Evolutionary conservation across 2,888 invertebrate genomes (phyloP), one percentile per base, ranked within the genome.

Genomic region (Lepidocyrtinus sp.): DNA sequence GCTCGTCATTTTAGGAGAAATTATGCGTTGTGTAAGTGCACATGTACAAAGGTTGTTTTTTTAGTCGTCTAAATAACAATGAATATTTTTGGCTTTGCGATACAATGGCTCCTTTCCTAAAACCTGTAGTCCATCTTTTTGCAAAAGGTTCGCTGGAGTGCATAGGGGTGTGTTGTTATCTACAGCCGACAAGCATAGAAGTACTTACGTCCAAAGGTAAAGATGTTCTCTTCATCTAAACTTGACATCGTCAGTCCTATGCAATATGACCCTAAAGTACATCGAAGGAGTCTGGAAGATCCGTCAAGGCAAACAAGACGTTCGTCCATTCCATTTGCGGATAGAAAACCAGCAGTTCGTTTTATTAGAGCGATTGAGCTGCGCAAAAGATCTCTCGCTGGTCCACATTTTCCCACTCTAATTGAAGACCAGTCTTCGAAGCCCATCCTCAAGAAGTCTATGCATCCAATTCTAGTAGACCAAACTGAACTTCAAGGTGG

Each of bases 241-340:
- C 36, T 5, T 36, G 70, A 55, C 22, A 17, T 26, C 3, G 68
- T 68, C 9, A 19, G 22, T 3, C 36, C 59, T n/a, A 25, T 73
- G 19, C 62, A 78, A n/a, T 73, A 78, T 68, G 78, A 73, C 50
- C 24, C 67, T 2, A 67, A 46, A 24, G 46, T 73, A 0, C 27
- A 78, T 15, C 55, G 73, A 46, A 45, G 27, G 25, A 68, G 72
- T 26, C n/a, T 73, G 2, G 73, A 78, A 1, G 73, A 78, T 12
- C 78, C 73, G 2, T 24, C 50, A 2, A 36, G 68, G 7, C 25
- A 71, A n/a, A 69, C 74, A 21, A 64, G 83, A 3, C 79, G 63
- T 19, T 81, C 81, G 5, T 84, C 84, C n/a, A 79, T 84, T 9
- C 84, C 84, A 12, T 84, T 79, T 61, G 67, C 74, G 3, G 81